These are phyloP conservation scores for Philaethria dido DNA, from an alignment of 2,888 invertebrate genomes.

Conservation along the genomic window DNA sequence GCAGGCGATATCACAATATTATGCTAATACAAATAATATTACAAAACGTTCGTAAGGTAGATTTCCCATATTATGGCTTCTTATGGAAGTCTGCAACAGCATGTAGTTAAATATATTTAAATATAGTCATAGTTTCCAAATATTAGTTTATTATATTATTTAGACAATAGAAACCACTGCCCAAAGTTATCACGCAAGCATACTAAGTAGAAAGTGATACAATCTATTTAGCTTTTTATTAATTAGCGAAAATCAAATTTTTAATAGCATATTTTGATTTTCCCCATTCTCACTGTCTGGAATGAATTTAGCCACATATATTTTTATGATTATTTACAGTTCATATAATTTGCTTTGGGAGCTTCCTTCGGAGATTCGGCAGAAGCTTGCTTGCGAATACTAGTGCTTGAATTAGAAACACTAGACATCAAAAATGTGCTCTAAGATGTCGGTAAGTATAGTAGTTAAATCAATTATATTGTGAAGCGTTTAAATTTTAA, in stretches of 20 bases:
- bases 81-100: neutral
- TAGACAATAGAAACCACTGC: neutral
- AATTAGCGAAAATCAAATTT: neutral
- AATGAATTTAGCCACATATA: neutral
- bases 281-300: neutral
- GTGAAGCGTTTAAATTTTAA: too few species aligned
- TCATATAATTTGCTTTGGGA: constrained; percentile 2
- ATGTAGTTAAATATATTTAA: neutral
- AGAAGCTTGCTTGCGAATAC: neutral
- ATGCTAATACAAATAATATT: neutral
- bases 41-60: neutral
- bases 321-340: constrained; percentile 8
- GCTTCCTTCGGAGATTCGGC: neutral
- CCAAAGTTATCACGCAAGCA: neutral
- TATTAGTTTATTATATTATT: constrained; percentile 7
- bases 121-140: neutral
- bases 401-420: neutral
- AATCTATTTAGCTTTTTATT: neutral
- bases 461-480: neutral
- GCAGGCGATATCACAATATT: neutral
- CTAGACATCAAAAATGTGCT: neutral
- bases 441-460: constrained; percentile 17
- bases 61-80: neutral
- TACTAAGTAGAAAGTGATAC: neutral
- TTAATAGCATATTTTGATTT: neutral